phyloP scores from a whole-genome alignment of 2,888 invertebrate species.

The Drosophila anceps region DNA sequence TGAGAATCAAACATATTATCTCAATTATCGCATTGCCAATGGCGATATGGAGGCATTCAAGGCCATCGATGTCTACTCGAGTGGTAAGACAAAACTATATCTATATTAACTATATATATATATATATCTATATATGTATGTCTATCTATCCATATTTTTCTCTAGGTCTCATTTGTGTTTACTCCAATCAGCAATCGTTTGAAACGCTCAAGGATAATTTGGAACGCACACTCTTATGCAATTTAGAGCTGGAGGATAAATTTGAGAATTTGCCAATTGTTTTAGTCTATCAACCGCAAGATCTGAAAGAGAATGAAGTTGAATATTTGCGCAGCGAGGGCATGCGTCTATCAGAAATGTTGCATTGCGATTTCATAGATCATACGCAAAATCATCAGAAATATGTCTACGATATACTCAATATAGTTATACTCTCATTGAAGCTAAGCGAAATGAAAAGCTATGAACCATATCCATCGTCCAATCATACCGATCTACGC shows the following conservation, averaged over 20 bases:
- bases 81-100: slow-evolving; percentile 87
- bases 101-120: background rate
- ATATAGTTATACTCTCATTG: slow-evolving; percentile 85
- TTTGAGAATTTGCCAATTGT: slow-evolving; percentile 95
- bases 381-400: slow-evolving; percentile 85
- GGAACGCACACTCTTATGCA: slow-evolving; percentile 95
- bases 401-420: slow-evolving; percentile 85
- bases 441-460: slow-evolving; percentile 84
- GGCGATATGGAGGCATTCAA: slow-evolving; percentile 95
- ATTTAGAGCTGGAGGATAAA: slow-evolving; percentile 95
- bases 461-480: slow-evolving; percentile 83
- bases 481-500: slow-evolving; percentile 86
- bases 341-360: slow-evolving; percentile 94
- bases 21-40: slow-evolving; percentile 94
- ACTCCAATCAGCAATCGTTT: slow-evolving; percentile 95
- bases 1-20: slow-evolving; percentile 91
- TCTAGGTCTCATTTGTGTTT: slow-evolving; percentile 93
- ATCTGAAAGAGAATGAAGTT: slow-evolving; percentile 94
- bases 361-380: slow-evolving; percentile 85
- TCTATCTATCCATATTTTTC: background rate
- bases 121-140: background rate
- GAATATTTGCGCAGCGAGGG: slow-evolving; percentile 94
- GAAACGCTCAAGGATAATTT: slow-evolving; percentile 96
- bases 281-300: slow-evolving; percentile 93
- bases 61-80: slow-evolving; percentile 94